phyloP scores from a whole-genome alignment of 2,888 invertebrate species.

The Acrocyrtus sp. region DNA sequence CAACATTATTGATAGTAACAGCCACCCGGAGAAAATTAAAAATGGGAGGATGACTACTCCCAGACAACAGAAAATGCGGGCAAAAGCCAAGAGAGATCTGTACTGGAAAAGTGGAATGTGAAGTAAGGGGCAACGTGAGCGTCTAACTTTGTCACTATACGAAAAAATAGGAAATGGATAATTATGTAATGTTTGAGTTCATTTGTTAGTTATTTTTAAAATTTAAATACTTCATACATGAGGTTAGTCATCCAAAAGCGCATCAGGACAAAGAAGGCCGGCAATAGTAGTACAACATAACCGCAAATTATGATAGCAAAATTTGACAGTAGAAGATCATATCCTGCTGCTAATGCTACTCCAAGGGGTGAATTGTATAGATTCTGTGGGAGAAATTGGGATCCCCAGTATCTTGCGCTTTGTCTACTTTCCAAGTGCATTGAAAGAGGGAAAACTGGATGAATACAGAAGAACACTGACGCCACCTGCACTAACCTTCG shows the following conservation, averaged over 20 bases:
- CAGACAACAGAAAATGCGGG: background rate
- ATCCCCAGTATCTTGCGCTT: constrained; percentile 1
- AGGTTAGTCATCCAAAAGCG: background rate
- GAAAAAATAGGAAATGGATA: background rate
- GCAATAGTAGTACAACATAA: background rate
- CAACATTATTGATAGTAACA: background rate
- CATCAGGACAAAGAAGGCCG: background rate
- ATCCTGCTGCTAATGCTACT: background rate
- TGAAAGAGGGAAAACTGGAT: background rate
- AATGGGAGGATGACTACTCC: background rate
- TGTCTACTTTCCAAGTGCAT: constrained; percentile 2
- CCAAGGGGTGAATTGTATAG: background rate
- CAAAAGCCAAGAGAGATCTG: background rate
- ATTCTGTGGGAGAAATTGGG: background rate
- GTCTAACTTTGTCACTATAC: background rate
- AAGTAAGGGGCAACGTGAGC: too few species aligned
- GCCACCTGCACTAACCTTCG: background rate
- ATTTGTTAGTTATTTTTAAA: background rate
- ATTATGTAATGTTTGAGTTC: background rate
- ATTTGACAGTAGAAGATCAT: background rate
- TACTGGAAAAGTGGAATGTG: background rate
- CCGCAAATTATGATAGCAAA: too few species aligned
- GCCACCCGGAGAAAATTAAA: background rate
- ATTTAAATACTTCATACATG: constrained; percentile 3
- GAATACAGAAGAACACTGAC: background rate